A percentile compares a stretch with the other conserved stretches of the same genome.
Conservation (phyloP, 2,888 invertebrate genomes). For the Acrocera orbiculus region DNA sequence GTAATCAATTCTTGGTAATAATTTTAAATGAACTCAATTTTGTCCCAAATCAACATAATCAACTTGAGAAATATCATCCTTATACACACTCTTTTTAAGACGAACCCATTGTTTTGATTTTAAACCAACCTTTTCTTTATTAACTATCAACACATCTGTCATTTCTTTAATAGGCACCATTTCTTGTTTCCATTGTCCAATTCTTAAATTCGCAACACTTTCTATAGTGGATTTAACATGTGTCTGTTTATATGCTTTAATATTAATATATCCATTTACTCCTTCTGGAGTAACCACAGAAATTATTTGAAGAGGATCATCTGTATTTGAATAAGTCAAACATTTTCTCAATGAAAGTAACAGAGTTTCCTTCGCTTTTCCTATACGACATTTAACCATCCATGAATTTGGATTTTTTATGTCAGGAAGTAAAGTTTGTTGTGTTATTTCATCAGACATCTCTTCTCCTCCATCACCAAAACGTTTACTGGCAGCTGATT, state of each 20-base stretch:
- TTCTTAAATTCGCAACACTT: slow-evolving; percentile 76
- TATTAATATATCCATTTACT: slow-evolving; percentile 94
- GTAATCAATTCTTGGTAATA: slow-evolving; percentile 95
- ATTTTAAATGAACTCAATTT: slow-evolving; percentile 87
- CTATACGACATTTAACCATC: slow-evolving; percentile 97
- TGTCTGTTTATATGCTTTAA: slow-evolving; percentile 96
- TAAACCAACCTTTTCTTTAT: slow-evolving; percentile 85
- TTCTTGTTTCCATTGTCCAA: slow-evolving; percentile 87
- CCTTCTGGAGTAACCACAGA: slow-evolving; percentile 94
- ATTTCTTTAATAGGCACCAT: slow-evolving; percentile 99
- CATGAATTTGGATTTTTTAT: slow-evolving; percentile 98
- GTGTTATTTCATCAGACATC: slow-evolving; percentile 96
- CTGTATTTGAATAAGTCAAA: slow-evolving; percentile 70
- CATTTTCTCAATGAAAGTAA: slow-evolving; percentile 90
- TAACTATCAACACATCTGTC: slow-evolving; percentile 94
- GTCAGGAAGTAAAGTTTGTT: slow-evolving; percentile 90
- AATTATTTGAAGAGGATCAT: slow-evolving; percentile 84
- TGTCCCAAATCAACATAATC: slow-evolving; percentile 97
- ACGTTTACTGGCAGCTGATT: slow-evolving; percentile 63
- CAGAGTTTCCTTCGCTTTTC: slow-evolving; percentile 90
- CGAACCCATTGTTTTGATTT: slow-evolving; percentile 96
- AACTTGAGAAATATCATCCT: slow-evolving; percentile 92
- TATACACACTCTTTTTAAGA: slow-evolving; percentile 77
- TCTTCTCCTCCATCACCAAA: slow-evolving; percentile 95
- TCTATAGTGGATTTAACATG: slow-evolving; percentile 92